Percentiles rank a stretch among this genome's conserved stretches.
Conservation (phyloP, 2,113 vertebrate species). For the Oenanthe melanoleuca region DNA sequence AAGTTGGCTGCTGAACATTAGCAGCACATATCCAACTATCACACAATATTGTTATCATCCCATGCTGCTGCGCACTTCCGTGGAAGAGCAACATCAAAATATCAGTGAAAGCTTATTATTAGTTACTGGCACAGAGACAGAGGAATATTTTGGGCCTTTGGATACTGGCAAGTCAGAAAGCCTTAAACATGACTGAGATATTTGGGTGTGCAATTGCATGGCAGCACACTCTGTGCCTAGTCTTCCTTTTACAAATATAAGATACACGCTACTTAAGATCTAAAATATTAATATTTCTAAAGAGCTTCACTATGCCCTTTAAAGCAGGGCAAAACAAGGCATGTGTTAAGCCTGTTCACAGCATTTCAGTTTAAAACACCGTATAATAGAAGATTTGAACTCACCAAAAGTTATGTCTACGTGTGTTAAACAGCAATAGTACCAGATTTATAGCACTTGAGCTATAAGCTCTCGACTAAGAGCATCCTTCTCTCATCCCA, state of each 20-base stretch:
- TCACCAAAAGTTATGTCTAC: not conserved
- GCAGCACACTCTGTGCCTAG: not conserved
- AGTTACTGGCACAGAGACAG: conserved; percentile 15
- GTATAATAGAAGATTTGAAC: not conserved
- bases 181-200: not conserved
- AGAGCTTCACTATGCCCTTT: not conserved
- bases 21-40: not conserved
- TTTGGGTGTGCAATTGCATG: not conserved
- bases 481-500: not conserved
- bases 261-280: accelerated
- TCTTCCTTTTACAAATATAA: not conserved
- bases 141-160: not conserved
- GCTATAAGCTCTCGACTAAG: not conserved
- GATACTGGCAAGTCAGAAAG: not conserved
- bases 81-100: conserved; percentile 25
- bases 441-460: not conserved
- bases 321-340: not conserved
- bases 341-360: not conserved
- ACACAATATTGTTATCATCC: not conserved
- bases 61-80: not conserved
- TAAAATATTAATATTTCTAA: not conserved
- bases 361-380: not conserved
- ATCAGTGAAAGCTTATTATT: conserved; percentile 40
- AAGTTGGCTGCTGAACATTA: not conserved
- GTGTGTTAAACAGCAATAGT: not conserved